Percentiles rank a stretch among this genome's conserved stretches.
Conservation (phyloP, 2,113 vertebrate genomes). For the Butorides virescens region DNA sequence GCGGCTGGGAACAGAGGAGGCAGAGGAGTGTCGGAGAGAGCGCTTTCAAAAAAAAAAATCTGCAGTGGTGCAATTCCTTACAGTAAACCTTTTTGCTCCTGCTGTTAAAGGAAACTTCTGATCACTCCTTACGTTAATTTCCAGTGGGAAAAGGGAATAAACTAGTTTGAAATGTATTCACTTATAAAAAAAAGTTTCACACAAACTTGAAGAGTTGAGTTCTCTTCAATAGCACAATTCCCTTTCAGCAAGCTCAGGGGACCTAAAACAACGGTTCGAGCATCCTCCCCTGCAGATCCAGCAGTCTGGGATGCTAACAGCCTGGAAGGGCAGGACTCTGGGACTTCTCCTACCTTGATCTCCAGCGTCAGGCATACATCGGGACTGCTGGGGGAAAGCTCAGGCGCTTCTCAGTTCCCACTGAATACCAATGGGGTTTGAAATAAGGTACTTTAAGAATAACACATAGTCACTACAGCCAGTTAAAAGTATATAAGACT, state of each 20-base stretch:
- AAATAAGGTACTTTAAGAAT: not conserved
- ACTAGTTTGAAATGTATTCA: rapidly evolving
- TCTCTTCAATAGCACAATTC: not conserved
- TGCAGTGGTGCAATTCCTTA: not conserved
- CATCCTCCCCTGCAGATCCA: not conserved
- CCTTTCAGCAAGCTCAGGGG: not conserved
- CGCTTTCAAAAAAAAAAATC: not conserved
- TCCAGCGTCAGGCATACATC: rapidly evolving
- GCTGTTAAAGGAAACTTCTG: not conserved
- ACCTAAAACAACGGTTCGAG: not conserved
- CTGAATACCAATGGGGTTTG: rapidly evolving
- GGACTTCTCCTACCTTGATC: not conserved
- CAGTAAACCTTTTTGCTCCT: not conserved
- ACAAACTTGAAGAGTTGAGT: not conserved
- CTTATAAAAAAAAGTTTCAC: not conserved
- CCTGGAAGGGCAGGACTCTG: not conserved
- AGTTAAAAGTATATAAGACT: not conserved
- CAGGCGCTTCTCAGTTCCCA: not conserved
- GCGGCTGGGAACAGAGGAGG: not conserved
- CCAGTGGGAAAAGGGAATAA: not conserved
- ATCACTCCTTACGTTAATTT: rapidly evolving
- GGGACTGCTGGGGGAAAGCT: rapidly evolving
- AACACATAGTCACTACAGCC: rapidly evolving
- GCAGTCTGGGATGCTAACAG: not conserved
- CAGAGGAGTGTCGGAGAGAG: not conserved